Conservation (phyloP, 1,140 invertebrate genomes). For the Caenorhabditis inopinata region DNA sequence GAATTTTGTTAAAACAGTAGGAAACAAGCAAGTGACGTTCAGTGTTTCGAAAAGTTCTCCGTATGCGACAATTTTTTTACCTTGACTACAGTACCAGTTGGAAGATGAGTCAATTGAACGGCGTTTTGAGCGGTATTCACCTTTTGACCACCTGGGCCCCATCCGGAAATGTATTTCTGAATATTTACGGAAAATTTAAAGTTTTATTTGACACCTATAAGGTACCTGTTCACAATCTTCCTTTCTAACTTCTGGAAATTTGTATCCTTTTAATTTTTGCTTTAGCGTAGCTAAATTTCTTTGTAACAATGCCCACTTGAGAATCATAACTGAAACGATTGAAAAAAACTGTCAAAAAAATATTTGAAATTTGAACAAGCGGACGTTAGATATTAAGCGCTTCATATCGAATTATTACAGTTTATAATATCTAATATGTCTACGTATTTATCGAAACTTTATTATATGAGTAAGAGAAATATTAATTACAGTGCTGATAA, state of each 20-base stretch:
- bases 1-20: no score
- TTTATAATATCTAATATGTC: no score
- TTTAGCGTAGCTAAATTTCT: slow-evolving; percentile 11
- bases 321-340: neutral
- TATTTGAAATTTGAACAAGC: neutral
- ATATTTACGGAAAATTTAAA: slow-evolving; percentile 1
- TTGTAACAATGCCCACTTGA: neutral
- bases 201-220: neutral
- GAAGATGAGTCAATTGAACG: slow-evolving; percentile 57
- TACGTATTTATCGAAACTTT: no score
- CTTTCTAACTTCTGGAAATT: slow-evolving; percentile 54
- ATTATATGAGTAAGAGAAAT: no score
- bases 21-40: no score
- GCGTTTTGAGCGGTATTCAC: slow-evolving; percentile 61
- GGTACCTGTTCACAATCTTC: slow-evolving; percentile 49
- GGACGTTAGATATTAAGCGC: no score
- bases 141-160: slow-evolving; percentile 61
- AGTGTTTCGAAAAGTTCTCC: no score
- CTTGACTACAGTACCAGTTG: slow-evolving; percentile 56
- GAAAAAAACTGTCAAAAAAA: neutral
- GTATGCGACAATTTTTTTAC: neutral
- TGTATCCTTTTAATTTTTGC: slow-evolving; percentile 55
- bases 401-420: no score
- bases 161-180: slow-evolving; percentile 57
- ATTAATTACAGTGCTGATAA: no score